phyloP scores from a whole-genome alignment of 2,797 vertebrate species.

The Melanogrammus aeglefinus region DNA sequence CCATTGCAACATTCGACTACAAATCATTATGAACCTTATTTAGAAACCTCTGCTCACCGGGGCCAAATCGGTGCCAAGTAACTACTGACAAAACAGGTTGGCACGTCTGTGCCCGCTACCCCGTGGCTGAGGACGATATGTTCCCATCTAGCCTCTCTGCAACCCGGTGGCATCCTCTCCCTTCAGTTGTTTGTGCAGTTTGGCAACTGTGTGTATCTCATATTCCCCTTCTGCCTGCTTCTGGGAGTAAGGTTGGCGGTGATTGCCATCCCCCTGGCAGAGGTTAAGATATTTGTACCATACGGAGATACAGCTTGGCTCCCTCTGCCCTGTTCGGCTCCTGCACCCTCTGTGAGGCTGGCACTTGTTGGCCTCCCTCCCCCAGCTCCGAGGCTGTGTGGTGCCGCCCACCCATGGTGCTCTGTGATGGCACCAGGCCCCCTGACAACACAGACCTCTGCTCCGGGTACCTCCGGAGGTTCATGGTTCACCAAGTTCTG shows the following conservation, averaged over 20 bases:
- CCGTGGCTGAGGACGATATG: conserved; percentile 4
- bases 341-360: conserved; percentile 46
- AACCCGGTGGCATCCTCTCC: background rate
- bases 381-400: background rate
- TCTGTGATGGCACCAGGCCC: conserved; percentile 26
- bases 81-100: conserved; percentile 7
- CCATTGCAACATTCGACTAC: background rate
- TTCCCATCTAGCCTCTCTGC: background rate
- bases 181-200: background rate
- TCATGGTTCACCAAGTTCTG: background rate
- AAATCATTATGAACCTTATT: background rate
- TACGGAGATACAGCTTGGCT: conserved; percentile 47
- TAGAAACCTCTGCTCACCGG: background rate
- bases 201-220: background rate
- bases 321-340: conserved; percentile 35
- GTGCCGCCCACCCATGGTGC: conserved; percentile 7
- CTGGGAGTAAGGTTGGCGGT: background rate
- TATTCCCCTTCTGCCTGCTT: background rate
- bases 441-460: background rate
- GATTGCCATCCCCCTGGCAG: conserved; percentile 40
- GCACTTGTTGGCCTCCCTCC: conserved; percentile 43
- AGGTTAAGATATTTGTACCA: conserved; percentile 52
- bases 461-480: background rate
- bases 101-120: background rate
- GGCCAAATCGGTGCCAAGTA: background rate